phyloP scores from a whole-genome alignment of 2,888 invertebrate genomes.

The Acanthoscelides obtectus region DNA sequence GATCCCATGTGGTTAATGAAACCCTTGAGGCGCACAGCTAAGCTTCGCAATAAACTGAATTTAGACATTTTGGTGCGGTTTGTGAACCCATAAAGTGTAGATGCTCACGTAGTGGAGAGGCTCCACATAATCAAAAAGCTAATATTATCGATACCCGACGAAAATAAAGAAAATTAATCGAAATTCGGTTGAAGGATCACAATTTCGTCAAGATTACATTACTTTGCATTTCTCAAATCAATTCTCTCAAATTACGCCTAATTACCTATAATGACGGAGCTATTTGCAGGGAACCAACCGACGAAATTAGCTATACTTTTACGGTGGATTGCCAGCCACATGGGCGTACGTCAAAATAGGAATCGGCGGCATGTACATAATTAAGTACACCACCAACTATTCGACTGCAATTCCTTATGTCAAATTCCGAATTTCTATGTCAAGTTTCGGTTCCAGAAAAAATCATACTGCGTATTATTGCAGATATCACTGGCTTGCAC shows the following conservation, averaged over 20 bases:
- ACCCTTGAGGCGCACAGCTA: background rate
- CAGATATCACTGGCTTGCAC: too few species aligned
- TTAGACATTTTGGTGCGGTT: background rate
- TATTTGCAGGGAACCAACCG: slow-evolving; percentile 28
- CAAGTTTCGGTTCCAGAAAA: too few species aligned
- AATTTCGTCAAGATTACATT: slow-evolving; percentile 35
- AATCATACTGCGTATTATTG: too few species aligned
- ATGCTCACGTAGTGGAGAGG: slow-evolving; percentile 5
- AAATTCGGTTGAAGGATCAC: slow-evolving; percentile 29
- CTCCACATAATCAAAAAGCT: slow-evolving; percentile 19
- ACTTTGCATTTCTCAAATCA: slow-evolving; percentile 40
- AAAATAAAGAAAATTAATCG: slow-evolving; percentile 33
- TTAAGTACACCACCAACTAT: too few species aligned
- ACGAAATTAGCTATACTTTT: slow-evolving; percentile 28
- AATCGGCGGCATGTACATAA: too few species aligned
- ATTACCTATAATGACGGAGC: slow-evolving; percentile 42
- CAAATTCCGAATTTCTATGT: too few species aligned
- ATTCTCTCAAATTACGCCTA: slow-evolving; percentile 41
- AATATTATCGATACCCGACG: slow-evolving; percentile 20
- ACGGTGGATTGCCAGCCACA: slow-evolving; percentile 22
- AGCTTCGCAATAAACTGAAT: background rate
- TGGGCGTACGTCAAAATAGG: background rate
- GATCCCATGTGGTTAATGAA: too few species aligned
- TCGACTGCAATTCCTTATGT: too few species aligned
- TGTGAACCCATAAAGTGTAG: slow-evolving; percentile 1